Percentiles rank a stretch among this genome's conserved stretches.
Evolutionary conservation across 2,797 vertebrate species (phyloP).

Genomic region (Crenuchus spilurus): DNA sequence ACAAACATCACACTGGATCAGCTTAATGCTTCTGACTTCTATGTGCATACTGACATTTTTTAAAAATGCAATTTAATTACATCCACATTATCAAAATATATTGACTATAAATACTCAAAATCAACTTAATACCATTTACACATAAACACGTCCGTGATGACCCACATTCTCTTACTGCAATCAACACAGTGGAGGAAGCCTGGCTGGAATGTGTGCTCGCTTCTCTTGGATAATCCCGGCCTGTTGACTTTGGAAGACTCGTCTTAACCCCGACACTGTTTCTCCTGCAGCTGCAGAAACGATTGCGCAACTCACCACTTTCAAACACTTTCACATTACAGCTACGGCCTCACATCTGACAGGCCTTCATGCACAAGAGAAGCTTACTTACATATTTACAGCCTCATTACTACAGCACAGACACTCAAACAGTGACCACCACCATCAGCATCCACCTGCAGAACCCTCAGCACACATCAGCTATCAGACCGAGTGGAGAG

Average conservation of each 20-base stretch:
- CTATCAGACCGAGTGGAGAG: too few species aligned
- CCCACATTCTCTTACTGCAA: not conserved
- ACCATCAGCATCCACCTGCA: too few species aligned
- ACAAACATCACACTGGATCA: too few species aligned
- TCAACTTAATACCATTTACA: not conserved
- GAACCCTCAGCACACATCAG: too few species aligned
- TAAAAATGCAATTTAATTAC: not conserved
- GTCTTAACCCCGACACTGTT: not conserved
- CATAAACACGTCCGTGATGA: not conserved
- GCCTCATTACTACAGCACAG: too few species aligned
- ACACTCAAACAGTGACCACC: too few species aligned
- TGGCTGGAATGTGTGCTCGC: too few species aligned
- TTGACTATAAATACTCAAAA: not conserved
- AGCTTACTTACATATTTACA: too few species aligned
- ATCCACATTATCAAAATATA: not conserved
- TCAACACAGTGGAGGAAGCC: not conserved
- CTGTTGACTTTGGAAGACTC: not conserved
- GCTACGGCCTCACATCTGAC: not conserved
- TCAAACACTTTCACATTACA: not conserved
- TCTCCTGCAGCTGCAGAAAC: not conserved
- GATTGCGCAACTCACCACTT: not conserved
- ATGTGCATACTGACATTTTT: not conserved
- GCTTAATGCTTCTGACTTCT: too few species aligned
- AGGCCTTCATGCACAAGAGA: not conserved
- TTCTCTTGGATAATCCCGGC: too few species aligned